A percentile compares a stretch with the other conserved stretches of the same genome.
Conservation (phyloP, 2,113 vertebrate genomes). For the Lethenteron camtschaticum region DNA sequence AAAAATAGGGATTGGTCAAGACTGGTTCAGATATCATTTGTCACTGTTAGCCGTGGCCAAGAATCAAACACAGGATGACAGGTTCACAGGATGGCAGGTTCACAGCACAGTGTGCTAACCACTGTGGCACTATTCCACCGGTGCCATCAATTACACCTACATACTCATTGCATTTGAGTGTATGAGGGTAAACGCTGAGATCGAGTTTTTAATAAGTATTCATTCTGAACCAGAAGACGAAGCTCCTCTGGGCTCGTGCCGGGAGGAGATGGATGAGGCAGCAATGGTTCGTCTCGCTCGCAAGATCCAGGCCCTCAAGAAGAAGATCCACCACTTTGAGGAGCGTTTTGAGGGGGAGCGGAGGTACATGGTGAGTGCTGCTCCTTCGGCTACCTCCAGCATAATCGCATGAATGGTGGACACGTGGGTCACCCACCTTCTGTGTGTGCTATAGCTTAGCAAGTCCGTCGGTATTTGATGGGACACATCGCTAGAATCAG, state of each 20-base stretch:
- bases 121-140: neutral
- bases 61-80: neutral
- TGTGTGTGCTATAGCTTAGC: neutral
- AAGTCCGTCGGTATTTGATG: neutral
- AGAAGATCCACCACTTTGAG: slow-evolving; percentile 5
- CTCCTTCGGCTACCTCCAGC: neutral
- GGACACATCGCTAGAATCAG: neutral
- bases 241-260: slow-evolving; percentile 1
- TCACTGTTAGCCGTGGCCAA: neutral
- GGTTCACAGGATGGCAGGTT: neutral
- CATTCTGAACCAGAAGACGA: neutral
- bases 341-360: slow-evolving; percentile 3
- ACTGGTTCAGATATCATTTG: too few species aligned
- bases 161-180: neutral
- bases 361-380: neutral
- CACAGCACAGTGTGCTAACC: neutral
- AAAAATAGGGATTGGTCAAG: too few species aligned
- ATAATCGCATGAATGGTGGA: too few species aligned
- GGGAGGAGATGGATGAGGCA: slow-evolving; percentile 1
- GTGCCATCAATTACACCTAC: too few species aligned
- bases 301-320: slow-evolving; percentile 3
- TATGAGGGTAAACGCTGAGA: neutral
- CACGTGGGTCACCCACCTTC: neutral
- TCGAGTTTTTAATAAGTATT: neutral
- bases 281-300: neutral